Base-by-base conservation (phyloP, 2,797 vertebrate species). In the Premnoplex brunnescens region DNA sequence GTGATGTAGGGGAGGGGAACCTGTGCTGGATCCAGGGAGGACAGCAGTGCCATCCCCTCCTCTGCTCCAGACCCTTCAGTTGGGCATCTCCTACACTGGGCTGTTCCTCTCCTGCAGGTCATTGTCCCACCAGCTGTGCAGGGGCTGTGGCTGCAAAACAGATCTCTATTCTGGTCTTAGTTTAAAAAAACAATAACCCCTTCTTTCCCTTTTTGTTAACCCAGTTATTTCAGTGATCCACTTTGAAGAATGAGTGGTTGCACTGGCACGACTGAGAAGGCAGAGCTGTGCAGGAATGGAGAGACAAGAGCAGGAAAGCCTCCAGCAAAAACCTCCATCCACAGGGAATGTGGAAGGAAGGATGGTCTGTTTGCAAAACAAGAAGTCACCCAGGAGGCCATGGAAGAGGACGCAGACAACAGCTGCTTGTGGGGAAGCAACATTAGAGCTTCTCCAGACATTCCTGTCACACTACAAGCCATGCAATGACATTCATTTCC, bases 341-440 rank as follows among this genome's bases (percentile, higher is more conserved):
- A 88, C 46, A 49, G 16, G 32, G 87, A 96, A 69, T 18, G n/a
- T 89, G 78, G 84, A 81, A 94, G 86, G 92, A 95, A 95, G 89
- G 78, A 74, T 37, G 79, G 64, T 8, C 68, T 71, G 49, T 80
- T 80, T 68, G 63, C 62, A 91, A 92, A 92, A 66, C 55, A 88
- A 82, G 71, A 89, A 96, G 63, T 94, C 84, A 87, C 71, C 30
- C 89, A 80, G 75, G 92, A 96, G 92, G 91, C 85, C 64, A 6
- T 41, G 74, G 69, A 66, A 92, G 66, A 97, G 87, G 89, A 92
- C 67, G 62, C 71, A 91, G 77, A 82, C 52, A 44, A 63, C 84
- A 87, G 81, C 85, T 96, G 93, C 81, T 95, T 22, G 43, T 85
- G 92, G 74, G 48, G 71, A 95, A 66, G 79, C 12, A 8, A 91